Evolutionary conservation across 2,113 vertebrate genomes (phyloP), one percentile per base, ranked within the genome.

Genomic region (Aramus guarauna): DNA sequence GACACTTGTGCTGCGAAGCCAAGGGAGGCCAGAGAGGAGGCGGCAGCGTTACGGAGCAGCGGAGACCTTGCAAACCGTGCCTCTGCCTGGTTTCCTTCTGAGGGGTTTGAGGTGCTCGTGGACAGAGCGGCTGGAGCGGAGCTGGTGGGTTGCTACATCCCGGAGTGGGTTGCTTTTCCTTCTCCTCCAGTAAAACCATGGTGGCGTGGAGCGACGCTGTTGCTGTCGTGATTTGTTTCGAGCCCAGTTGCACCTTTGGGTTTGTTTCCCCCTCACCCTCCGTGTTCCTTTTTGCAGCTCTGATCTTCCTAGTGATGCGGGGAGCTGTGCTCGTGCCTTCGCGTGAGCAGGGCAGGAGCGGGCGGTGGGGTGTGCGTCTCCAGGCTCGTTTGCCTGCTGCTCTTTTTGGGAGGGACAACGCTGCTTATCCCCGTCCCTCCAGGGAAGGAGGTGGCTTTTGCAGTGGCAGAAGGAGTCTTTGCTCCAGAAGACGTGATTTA

Each of bases 361-460:
- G 41, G 8, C 0, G 6, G 9, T 29, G 52, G 27, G 26, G 4
- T 15, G 19, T 9, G 10, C 1, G 0, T 79, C 39, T 47, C 23
- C 5, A 3, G 5, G 60, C 39, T 78, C 1, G 1, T 66, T 79
- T 88, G 26, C 37, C 20, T 20, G 15, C n/a, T 62, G 63, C 56
- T 64, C 19, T 36, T 83, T 94, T 66, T 55, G 68, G 87, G 84
- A 73, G 84, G 84, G 23, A 36, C 29, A 11, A 17, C 32, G 21
- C 66, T 78, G 22, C 53, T 77, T 32, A 75, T 85, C n/a, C 37
- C 23, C 50, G 64, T 81, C 37, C 64, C 53, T 82, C 77, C 30
- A 75, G 52, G 47, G 69, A 62, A 85, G 66, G 52, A 67, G 78
- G 62, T 91, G 80, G 39, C 72, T 85, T 87, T 84, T 94, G 59